Evolutionary conservation across 2,888 invertebrate species (phyloP), one percentile per base, ranked within the genome.

Genomic region (Drosophila melanosoma): DNA sequence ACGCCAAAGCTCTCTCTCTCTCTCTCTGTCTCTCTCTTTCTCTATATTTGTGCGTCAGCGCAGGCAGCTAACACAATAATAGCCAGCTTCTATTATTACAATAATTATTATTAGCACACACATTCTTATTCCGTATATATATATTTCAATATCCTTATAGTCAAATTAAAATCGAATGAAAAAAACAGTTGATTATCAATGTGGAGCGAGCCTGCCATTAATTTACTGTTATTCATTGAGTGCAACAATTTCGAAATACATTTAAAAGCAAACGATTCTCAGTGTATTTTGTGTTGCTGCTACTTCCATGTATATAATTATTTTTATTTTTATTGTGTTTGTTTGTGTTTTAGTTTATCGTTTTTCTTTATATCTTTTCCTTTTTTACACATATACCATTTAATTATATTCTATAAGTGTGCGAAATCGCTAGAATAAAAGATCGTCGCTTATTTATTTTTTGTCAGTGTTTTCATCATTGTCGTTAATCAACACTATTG

Each of bases 111-210:
- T 45, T 33, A 8, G 17, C 17, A 36, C 42, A 38, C 72, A 62
- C 33, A 20, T 36, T 38, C 15, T 11, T 17, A 29, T 26, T 17
- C 20, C 6, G 6, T 26, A 17, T 26, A 10, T 26, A 20, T n/a
- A 5, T 51, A 38, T 59, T 26, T 64, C 32, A n/a, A 26, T 57
- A 33, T 51, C 11, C 58, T 53, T 23, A 70, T 60, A 56, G 33
- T 57, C 32, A 38, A 38, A 48, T 38, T 48, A 69, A 36, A 49
- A 26, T 69, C 40, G 17, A 49, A 51, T 29, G 29, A n/a, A 20
- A 20, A 3, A 45, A 29, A 36, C 48, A 23, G 40, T 38, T 63
- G 54, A 56, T 54, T 64, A 49, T 64, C 49, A 54, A 42, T 23
- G 20, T 32, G 15, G 26, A 60, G 40, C 52, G 42, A 59, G 23